These are phyloP conservation scores for Alsophila aescularia DNA, from an alignment of 2,888 invertebrate genomes.

Conservation along the genomic window DNA sequence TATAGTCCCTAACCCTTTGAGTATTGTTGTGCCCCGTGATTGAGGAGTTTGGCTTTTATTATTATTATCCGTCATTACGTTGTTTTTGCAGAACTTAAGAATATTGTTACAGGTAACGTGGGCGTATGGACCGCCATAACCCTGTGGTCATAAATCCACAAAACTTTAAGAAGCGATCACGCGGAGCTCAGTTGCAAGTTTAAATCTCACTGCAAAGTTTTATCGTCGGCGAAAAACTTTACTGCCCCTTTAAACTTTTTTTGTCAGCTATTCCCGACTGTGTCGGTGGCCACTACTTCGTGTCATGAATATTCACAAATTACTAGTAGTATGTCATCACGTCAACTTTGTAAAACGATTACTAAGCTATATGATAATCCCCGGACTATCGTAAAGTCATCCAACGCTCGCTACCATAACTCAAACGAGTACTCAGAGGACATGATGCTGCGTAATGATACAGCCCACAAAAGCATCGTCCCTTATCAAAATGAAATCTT, in stretches of 20 bases:
- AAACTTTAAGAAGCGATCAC: constrained; percentile 46
- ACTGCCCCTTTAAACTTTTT: constrained; percentile 40
- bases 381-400: constrained; percentile 41
- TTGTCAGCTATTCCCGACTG: constrained; percentile 16
- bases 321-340: constrained; percentile 31
- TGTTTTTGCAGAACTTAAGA: constrained; percentile 42
- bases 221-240: constrained; percentile 58
- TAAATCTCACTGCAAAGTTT: constrained; percentile 54
- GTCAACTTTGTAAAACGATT: constrained; percentile 39
- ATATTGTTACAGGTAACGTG: constrained; percentile 39
- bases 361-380: constrained; percentile 37
- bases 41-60: constrained; percentile 26
- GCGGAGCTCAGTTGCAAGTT: constrained; percentile 46
- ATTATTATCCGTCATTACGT: constrained; percentile 28
- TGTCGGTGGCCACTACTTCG: constrained; percentile 18
- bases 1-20: constrained; percentile 7
- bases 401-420: constrained; percentile 51
- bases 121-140: constrained; percentile 53
- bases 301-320: constrained; percentile 28
- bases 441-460: constrained; percentile 65
- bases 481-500: constrained; percentile 80
- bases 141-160: constrained; percentile 56
- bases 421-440: constrained; percentile 50
- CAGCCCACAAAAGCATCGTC: constrained; percentile 59
- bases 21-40: constrained; percentile 22